Evolutionary conservation across 1,140 invertebrate genomes (phyloP), one percentile per base, ranked within the genome.

Genomic region (Rhizoglyphus robini): DNA sequence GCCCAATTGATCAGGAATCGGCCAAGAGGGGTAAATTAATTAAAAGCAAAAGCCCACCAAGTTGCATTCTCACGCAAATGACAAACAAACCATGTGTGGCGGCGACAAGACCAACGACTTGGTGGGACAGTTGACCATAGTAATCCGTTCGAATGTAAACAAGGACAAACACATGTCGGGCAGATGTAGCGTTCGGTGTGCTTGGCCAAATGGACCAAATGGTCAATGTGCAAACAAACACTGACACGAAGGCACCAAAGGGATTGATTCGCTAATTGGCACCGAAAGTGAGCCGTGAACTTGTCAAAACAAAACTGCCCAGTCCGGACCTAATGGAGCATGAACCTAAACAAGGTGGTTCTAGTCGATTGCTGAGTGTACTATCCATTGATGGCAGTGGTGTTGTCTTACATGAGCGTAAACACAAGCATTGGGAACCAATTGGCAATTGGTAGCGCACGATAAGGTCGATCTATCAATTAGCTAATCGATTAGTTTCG

Each of bases 221-320:
- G 15, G 23, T 15, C n/a, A n/a, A n/a, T n/a, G n/a, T n/a, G n/a
- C n/a, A n/a, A n/a, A n/a, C n/a, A n/a, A n/a, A n/a, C n/a, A n/a
- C n/a, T n/a, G n/a, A n/a, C n/a, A n/a, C n/a, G n/a, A n/a, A n/a
- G n/a, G n/a, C n/a, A n/a, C n/a, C n/a, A n/a, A n/a, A n/a, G n/a
- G n/a, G n/a, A n/a, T n/a, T 20, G 51, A 32, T 54, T 41, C 51
- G 51, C 51, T 54, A 54, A 54, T 54, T 54, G 51, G 51, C 51
- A 20, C 20, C 20, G 31, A 54, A 54, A 54, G 51, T 54, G 51
- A 54, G 8, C 51, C 51, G 51, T 54, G 51, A 54, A 54, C 51
- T 54, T 54, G 51, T 54, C 51, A 54, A 54, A 54, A 25, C 23
- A 32, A 54, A 8, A 8, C 18, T 11, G 8, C 8, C 36, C 36